phyloP scores from a whole-genome alignment of 1,140 invertebrate genomes.

The Cydia amplana region DNA sequence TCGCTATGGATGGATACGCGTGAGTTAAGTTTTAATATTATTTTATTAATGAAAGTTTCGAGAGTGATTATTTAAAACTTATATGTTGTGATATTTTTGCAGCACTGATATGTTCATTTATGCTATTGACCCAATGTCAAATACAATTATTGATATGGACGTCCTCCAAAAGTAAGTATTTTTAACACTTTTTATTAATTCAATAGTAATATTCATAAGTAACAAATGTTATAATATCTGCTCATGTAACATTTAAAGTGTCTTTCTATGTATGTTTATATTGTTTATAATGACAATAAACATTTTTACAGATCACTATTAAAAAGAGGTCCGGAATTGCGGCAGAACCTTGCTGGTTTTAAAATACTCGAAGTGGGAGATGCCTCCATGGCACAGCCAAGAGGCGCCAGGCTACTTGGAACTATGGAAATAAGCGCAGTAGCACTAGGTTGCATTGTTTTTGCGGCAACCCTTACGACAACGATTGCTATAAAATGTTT shows the following conservation, averaged over 20 bases:
- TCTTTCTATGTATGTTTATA: background rate
- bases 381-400: slow-evolving; percentile 59
- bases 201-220: background rate
- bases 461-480: slow-evolving; percentile 87
- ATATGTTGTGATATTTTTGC: slow-evolving; percentile 58
- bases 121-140: slow-evolving; percentile 89
- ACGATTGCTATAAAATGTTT: slow-evolving; percentile 89
- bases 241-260: no score
- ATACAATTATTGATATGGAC: slow-evolving; percentile 90
- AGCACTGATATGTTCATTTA: slow-evolving; percentile 92
- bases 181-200: slow-evolving; percentile 7
- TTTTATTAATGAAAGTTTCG: background rate
- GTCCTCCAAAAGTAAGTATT: slow-evolving; percentile 85
- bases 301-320: slow-evolving; percentile 80
- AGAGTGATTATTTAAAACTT: background rate
- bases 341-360: slow-evolving; percentile 81
- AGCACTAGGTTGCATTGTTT: slow-evolving; percentile 87
- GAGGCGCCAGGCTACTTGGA: slow-evolving; percentile 74
- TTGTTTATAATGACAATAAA: slow-evolving; percentile 4
- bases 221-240: no score
- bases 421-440: slow-evolving; percentile 89
- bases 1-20: slow-evolving; percentile 81
- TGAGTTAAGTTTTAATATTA: slow-evolving; percentile 77
- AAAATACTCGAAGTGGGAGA: slow-evolving; percentile 80
- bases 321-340: slow-evolving; percentile 81